phyloP scores from a whole-genome alignment of 2,888 invertebrate genomes.

The Melanostoma mellinum region DNA sequence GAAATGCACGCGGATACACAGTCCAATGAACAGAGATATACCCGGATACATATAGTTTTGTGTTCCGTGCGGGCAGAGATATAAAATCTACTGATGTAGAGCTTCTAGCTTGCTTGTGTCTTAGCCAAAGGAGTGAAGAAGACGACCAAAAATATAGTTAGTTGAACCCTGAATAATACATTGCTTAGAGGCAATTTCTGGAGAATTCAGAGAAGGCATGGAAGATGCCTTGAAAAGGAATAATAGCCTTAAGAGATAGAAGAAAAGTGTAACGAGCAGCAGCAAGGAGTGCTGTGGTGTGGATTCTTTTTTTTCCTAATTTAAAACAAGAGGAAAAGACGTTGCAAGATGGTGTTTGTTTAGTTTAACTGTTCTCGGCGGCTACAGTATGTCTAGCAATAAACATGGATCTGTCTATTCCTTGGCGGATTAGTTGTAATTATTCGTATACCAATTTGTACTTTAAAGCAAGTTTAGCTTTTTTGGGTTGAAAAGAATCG shows the following conservation, averaged over 20 bases:
- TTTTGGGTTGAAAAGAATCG: too few relatives aligned
- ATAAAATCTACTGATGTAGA: slow-evolving; percentile 31
- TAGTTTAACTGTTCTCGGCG: not conserved
- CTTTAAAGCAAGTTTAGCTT: too few relatives aligned
- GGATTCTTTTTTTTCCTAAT: slow-evolving; percentile 17
- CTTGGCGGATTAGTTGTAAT: too few relatives aligned
- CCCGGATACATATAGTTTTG: slow-evolving; percentile 24
- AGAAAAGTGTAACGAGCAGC: not conserved
- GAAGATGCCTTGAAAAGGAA: slow-evolving; percentile 61
- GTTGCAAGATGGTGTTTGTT: slow-evolving; percentile 3
- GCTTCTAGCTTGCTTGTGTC: slow-evolving; percentile 12
- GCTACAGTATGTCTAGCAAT: slow-evolving; percentile 6
- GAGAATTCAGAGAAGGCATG: slow-evolving; percentile 40
- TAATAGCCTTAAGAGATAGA: slow-evolving; percentile 41
- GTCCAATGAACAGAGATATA: slow-evolving; percentile 11
- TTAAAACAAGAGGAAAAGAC: slow-evolving; percentile 12
- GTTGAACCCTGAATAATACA: slow-evolving; percentile 51
- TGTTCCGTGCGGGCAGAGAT: slow-evolving; percentile 25
- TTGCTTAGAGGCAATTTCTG: slow-evolving; percentile 33
- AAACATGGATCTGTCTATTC: too few relatives aligned
- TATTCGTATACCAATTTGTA: too few relatives aligned
- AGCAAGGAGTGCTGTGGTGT: not conserved
- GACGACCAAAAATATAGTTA: slow-evolving; percentile 62
- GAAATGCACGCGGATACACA: slow-evolving; percentile 54
- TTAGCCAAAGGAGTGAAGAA: slow-evolving; percentile 10